These are phyloP conservation scores for Catocala fraxini DNA, from an alignment of 2,888 invertebrate genomes.

Conservation along the genomic window DNA sequence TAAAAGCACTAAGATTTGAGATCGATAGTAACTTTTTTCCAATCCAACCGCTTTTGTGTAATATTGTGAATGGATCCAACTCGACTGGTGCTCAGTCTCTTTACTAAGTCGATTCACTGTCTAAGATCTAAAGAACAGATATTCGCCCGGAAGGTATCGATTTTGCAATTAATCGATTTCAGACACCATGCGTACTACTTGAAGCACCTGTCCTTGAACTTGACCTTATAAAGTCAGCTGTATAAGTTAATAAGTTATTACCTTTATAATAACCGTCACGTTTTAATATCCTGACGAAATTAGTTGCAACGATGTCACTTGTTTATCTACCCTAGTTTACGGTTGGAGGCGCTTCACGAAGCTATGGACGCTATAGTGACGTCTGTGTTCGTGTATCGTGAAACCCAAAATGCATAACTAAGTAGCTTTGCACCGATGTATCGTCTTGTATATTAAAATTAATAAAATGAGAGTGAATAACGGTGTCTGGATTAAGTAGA, in stretches of 20 bases:
- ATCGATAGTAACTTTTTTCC: too few relatives aligned
- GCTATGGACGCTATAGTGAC: constrained; percentile 15
- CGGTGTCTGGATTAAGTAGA: not conserved
- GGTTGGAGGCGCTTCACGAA: constrained; percentile 21
- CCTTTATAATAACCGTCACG: constrained; percentile 14
- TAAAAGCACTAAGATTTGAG: too few relatives aligned
- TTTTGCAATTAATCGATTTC: too few relatives aligned
- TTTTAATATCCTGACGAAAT: constrained; percentile 27
- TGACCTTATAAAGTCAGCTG: not conserved
- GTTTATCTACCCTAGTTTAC: constrained; percentile 24
- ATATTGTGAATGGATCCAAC: too few relatives aligned
- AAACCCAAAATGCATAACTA: constrained; percentile 27
- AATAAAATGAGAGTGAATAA: not conserved
- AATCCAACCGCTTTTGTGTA: too few relatives aligned
- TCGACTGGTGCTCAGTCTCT: too few relatives aligned
- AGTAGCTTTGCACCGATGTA: constrained; percentile 9
- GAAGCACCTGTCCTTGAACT: not conserved
- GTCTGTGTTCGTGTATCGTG: not conserved
- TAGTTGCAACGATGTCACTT: constrained; percentile 45
- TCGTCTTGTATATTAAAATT: not conserved
- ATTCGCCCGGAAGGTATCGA: too few relatives aligned
- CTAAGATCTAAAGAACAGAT: too few relatives aligned
- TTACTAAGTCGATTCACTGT: too few relatives aligned
- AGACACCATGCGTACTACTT: too few relatives aligned
- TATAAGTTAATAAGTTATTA: not conserved